phyloP scores from a whole-genome alignment of 2,888 invertebrate genomes.

The Lobophora halterata region DNA sequence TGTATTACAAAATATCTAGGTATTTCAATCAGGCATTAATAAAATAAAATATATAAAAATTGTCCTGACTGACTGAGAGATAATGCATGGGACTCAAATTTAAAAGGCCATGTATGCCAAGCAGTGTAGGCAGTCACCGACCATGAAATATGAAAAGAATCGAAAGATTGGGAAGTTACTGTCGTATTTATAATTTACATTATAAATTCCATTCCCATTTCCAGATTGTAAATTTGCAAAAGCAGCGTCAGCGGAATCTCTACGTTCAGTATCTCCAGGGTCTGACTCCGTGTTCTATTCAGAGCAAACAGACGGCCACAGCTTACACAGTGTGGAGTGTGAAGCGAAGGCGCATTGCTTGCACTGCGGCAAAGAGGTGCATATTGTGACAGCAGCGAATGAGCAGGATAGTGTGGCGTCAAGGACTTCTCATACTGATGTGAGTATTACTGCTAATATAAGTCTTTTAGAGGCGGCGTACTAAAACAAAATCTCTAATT shows the following conservation, averaged over 20 bases:
- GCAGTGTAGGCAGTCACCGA: too few relatives aligned
- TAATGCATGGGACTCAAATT: too few relatives aligned
- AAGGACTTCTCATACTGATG: conserved; percentile 72
- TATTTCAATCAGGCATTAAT: too few relatives aligned
- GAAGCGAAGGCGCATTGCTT: conserved; percentile 86
- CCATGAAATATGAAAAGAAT: too few relatives aligned
- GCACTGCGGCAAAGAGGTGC: conserved; percentile 91
- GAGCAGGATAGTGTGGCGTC: conserved; percentile 69
- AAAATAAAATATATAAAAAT: too few relatives aligned
- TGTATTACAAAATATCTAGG: too few relatives aligned
- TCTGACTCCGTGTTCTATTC: conserved; percentile 95
- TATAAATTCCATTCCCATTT: conserved; percentile 21
- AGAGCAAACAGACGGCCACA: conserved; percentile 85
- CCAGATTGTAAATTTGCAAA: conserved; percentile 81
- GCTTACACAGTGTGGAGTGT: conserved; percentile 73
- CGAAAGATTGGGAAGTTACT: too few relatives aligned
- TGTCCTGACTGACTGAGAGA: too few relatives aligned
- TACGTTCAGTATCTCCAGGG: conserved; percentile 94
- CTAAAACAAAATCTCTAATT: not conserved
- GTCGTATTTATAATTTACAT: too few relatives aligned
- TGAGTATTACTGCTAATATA: conserved; percentile 41
- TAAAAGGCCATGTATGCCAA: too few relatives aligned
- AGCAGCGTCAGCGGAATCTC: conserved; percentile 91
- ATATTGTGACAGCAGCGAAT: conserved; percentile 78
- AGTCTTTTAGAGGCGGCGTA: too few relatives aligned